Conservation (phyloP, 2,113 vertebrate genomes). For the Microtus oregoni region DNA sequence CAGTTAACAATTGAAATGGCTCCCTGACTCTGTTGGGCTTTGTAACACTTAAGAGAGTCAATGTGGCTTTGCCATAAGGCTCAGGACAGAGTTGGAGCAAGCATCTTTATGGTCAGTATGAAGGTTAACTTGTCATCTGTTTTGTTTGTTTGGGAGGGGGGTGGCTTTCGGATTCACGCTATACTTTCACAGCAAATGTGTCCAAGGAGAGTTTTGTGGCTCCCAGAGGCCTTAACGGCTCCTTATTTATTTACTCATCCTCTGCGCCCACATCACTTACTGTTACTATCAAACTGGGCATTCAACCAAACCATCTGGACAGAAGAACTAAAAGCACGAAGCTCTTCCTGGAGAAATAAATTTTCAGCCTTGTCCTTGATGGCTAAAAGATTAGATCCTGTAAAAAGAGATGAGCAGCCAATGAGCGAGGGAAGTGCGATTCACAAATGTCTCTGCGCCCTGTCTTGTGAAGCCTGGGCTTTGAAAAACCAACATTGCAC, state of each 20-base stretch:
- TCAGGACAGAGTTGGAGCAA: not conserved
- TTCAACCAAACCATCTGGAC: slow-evolving; percentile 94
- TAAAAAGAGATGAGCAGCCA: slow-evolving; percentile 69
- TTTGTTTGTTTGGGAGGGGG: slow-evolving; percentile 18
- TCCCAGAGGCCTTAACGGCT: not conserved
- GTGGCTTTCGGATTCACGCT: slow-evolving; percentile 7
- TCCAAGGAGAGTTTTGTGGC: slow-evolving; percentile 30
- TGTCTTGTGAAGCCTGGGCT: not conserved
- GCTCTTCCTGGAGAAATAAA: slow-evolving; percentile 92
- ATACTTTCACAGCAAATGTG: not conserved
- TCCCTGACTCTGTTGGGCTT: not conserved
- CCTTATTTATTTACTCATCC: slow-evolving; percentile 26
- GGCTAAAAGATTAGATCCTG: slow-evolving; percentile 92
- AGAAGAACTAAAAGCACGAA: slow-evolving; percentile 87
- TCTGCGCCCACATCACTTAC: slow-evolving; percentile 87
- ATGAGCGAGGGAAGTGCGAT: slow-evolving; percentile 20
- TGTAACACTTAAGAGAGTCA: slow-evolving; percentile 12
- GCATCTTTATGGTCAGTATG: not conserved
- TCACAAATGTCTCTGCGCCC: not conserved
- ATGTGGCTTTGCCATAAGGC: not conserved
- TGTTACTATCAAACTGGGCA: slow-evolving; percentile 87
- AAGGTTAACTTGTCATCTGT: slow-evolving; percentile 13
- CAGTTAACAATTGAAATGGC: not conserved
- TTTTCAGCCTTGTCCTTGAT: slow-evolving; percentile 93
- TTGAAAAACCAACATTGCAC: slow-evolving; percentile 5